phyloP scores from a whole-genome alignment of 2,113 vertebrate genomes.

The Blennius ocellaris region DNA sequence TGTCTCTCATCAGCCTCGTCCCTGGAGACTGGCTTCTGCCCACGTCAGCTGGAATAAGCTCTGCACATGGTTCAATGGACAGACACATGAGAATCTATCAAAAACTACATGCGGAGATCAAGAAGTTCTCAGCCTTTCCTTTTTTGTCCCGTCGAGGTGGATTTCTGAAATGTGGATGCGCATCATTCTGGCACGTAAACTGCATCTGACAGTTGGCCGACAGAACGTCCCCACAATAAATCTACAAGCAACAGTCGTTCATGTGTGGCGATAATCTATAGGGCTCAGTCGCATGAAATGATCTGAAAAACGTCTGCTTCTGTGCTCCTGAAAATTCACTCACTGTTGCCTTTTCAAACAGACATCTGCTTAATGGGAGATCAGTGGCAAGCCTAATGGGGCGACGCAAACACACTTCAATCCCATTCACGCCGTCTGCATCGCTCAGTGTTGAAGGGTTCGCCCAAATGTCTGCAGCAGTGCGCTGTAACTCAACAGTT shows the following conservation, averaged over 20 bases:
- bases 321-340: slow-evolving; percentile 37
- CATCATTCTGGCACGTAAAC: background rate
- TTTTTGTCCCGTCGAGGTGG: no score
- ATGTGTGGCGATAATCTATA: no score
- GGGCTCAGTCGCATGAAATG: slow-evolving; percentile 6
- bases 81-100: no score
- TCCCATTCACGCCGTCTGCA: slow-evolving; percentile 66
- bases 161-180: background rate
- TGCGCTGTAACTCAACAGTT: slow-evolving; percentile 45
- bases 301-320: slow-evolving; percentile 7
- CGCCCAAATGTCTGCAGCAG: slow-evolving; percentile 41
- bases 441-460: slow-evolving; percentile 41
- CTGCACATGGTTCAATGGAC: no score
- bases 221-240: background rate
- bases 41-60: no score
- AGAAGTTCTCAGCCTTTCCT: no score
- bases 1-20: no score
- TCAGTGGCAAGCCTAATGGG: slow-evolving; percentile 62
- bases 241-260: no score
- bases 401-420: slow-evolving; percentile 65
- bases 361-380: slow-evolving; percentile 64
- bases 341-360: slow-evolving; percentile 58
- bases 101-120: no score
- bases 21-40: no score
- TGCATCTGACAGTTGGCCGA: background rate